These are phyloP conservation scores for Catharus fuscescens DNA, from an alignment of 2,113 vertebrate genomes.

Conservation along the genomic window DNA sequence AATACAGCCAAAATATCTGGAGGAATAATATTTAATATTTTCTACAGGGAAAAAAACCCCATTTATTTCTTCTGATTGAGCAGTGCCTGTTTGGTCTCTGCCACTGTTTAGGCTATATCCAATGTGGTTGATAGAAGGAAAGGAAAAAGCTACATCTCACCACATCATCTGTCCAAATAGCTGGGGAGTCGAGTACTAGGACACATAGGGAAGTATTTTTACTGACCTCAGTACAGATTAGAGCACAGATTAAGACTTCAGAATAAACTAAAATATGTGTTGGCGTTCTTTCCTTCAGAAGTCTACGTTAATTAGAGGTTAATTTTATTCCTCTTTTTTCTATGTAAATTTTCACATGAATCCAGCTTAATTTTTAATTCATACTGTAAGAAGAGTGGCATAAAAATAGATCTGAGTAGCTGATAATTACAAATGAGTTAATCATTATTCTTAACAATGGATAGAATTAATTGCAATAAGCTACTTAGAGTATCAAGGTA, in stretches of 20 bases:
- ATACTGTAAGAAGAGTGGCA: background rate
- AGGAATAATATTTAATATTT: background rate
- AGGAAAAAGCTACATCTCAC: background rate
- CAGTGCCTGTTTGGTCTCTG: background rate
- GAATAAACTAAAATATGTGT: background rate
- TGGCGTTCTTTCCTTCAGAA: background rate
- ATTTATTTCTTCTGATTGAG: background rate
- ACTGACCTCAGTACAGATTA: background rate
- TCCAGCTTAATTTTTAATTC: background rate
- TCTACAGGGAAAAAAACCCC: background rate
- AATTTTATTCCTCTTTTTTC: background rate
- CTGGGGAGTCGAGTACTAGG: fast-evolving
- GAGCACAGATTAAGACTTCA: background rate
- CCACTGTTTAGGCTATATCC: background rate
- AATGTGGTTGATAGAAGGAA: background rate
- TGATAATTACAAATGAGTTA: background rate
- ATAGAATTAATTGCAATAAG: background rate
- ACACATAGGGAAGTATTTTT: background rate
- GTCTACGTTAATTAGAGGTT: background rate
- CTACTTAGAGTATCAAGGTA: background rate
- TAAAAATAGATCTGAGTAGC: background rate
- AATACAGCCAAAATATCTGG: background rate
- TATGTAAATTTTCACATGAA: background rate
- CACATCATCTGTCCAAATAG: background rate
- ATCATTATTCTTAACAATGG: background rate